Evolutionary conservation across 2,113 vertebrate species (phyloP), one percentile per base, ranked within the genome.

Genomic region (Neogale vison): DNA sequence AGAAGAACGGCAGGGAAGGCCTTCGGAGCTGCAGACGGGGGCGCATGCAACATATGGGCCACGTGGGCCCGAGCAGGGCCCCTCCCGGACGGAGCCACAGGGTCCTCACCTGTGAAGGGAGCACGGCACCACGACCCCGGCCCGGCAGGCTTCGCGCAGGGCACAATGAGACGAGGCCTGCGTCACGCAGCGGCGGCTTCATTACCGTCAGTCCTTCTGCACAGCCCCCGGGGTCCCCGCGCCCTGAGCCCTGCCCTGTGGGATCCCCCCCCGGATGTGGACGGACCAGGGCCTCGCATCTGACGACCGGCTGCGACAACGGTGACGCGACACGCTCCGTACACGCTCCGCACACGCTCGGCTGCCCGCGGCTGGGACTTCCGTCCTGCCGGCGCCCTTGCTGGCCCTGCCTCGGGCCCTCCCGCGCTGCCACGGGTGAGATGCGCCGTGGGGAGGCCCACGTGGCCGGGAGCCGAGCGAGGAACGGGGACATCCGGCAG

Each of bases 381-480:
- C 67, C 7, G 0, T 4, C 77, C 79, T 8, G 42, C 12, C 2
- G 21, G 17, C 31, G 10, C 72, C n/a, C 29, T 42, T 11, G 20
- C n/a, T 2, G 10, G 59, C 1, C 42, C 42, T 20, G 24, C n/a
- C 7, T 36, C 57, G 6, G 0, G 17, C 45, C 69, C 20, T 55
- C 36, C 69, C 11, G 2, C 23, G 18, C 72, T 61, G 10, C 42
- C 24, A 0, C 1, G 39, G 57, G 57, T 23, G 63, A n/a, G 39
- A 4, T 1, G 59, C 59, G 34, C 59, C 24, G 4, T 0, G 4
- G 47, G 17, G 34, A 31, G 17, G 29, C 72, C 34, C 42, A 31
- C 2, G 0, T 0, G 31, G 52, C 4, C 9, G 3, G 24, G n/a
- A 21, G 10, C 42, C 2, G 2, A 18, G 52, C 23, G 2, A 24